phyloP scores from a whole-genome alignment of 2,888 invertebrate species.

The Parasteatoda lunata region DNA sequence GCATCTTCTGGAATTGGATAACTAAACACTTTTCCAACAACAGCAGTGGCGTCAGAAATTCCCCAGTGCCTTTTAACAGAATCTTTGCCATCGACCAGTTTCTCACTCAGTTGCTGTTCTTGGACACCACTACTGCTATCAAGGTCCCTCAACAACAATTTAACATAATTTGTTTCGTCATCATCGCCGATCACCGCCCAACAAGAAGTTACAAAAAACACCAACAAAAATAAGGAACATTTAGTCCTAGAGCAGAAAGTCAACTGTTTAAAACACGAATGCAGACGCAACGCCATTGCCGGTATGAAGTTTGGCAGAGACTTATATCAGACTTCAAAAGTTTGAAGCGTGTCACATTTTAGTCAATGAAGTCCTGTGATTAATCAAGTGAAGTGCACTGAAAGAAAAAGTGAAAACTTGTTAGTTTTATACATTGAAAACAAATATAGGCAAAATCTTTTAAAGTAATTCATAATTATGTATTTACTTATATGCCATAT shows the following conservation, averaged over 20 bases:
- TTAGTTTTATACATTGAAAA: too few species aligned
- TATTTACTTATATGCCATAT: too few species aligned
- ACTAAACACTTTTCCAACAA: conserved; percentile 83
- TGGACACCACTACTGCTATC: conserved; percentile 17
- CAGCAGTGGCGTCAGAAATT: conserved; percentile 81
- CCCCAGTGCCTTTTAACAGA: conserved; percentile 75
- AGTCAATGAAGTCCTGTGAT: too few species aligned
- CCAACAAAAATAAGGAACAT: not conserved
- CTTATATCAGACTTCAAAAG: not conserved
- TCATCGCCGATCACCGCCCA: conserved; percentile 17
- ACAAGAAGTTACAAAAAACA: not conserved
- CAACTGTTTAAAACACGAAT: not conserved
- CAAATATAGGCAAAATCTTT: too few species aligned
- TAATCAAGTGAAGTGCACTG: too few species aligned
- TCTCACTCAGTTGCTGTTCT: conserved; percentile 20
- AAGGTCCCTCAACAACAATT: conserved; percentile 47
- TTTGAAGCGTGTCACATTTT: too few species aligned
- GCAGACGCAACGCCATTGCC: conserved; percentile 5
- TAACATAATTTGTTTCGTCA: conserved; percentile 61
- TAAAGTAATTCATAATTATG: too few species aligned
- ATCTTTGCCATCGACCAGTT: conserved; percentile 30
- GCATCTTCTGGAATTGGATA: conserved; percentile 83
- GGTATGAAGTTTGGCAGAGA: not conserved
- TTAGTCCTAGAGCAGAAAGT: conserved; percentile 11
- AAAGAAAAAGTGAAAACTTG: too few species aligned